phyloP scores from a whole-genome alignment of 1,140 invertebrate genomes.

The Tetramorium alpestre region DNA sequence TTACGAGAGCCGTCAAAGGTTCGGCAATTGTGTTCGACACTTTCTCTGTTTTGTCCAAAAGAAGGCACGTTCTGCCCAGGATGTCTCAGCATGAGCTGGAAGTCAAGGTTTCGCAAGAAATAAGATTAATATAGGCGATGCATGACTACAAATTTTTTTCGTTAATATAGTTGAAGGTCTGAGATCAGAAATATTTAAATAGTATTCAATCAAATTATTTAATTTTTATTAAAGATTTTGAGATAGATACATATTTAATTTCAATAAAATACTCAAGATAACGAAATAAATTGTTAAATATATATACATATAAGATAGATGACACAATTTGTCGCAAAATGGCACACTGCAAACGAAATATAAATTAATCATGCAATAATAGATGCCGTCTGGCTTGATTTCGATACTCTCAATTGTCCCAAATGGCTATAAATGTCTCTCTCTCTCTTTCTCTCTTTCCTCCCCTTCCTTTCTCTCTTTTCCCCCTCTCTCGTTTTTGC shows the following conservation, averaged over 20 bases:
- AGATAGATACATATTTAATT: neutral
- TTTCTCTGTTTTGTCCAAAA: neutral
- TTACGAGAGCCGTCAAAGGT: neutral
- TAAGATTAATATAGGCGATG: neutral
- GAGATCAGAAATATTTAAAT: neutral
- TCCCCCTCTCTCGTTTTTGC: neutral
- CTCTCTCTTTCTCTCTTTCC: neutral
- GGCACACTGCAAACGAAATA: constrained; percentile 81
- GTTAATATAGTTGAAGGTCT: neutral
- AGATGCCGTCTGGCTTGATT: constrained; percentile 77
- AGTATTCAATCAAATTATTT: neutral
- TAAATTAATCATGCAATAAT: constrained; percentile 85
- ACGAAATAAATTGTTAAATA: neutral
- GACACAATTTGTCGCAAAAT: constrained; percentile 5
- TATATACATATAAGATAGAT: neutral
- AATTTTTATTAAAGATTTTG: neutral
- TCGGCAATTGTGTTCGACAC: neutral
- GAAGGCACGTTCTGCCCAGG: neutral
- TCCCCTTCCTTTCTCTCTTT: neutral
- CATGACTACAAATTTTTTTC: neutral
- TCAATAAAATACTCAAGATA: neutral
- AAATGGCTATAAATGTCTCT: constrained; percentile 81
- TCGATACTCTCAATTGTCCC: constrained; percentile 83
- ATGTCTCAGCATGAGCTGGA: neutral
- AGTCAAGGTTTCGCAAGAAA: neutral